A percentile compares a stretch with the other conserved stretches of the same genome.
Evolutionary conservation across 2,797 vertebrate genomes (phyloP).

Genomic region (Acanthornis magna): DNA sequence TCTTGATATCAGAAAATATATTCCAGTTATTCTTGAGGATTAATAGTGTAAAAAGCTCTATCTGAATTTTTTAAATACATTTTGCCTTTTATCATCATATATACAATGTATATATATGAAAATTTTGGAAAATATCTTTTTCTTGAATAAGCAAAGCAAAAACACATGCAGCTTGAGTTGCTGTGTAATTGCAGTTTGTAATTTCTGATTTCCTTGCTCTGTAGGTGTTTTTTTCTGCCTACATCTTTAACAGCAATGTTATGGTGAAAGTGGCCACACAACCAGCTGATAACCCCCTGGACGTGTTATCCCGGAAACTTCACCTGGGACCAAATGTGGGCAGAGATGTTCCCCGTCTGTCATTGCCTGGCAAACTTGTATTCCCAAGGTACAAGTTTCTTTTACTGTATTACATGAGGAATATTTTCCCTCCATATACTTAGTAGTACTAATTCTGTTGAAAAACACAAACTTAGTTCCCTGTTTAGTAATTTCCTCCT

Average conservation of each 20-base stretch:
- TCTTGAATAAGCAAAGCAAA: neutral
- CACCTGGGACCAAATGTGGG: conserved; percentile 94
- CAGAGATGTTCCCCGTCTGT: conserved; percentile 94
- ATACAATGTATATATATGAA: accelerated
- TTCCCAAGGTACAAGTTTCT: conserved; percentile 88
- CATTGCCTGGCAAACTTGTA: conserved; percentile 95
- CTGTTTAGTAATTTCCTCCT: neutral
- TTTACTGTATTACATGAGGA: neutral
- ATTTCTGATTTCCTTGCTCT: neutral
- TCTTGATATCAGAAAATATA: neutral
- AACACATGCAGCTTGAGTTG: neutral
- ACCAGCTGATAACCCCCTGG: conserved; percentile 96
- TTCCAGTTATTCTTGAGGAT: neutral
- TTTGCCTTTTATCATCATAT: neutral
- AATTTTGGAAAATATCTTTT: neutral
- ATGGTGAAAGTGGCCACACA: conserved; percentile 99
- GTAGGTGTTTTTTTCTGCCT: conserved; percentile 98
- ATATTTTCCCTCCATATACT: neutral
- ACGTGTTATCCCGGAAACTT: conserved; percentile 95
- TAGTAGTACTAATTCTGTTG: neutral
- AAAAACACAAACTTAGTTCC: neutral
- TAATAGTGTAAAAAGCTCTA: neutral
- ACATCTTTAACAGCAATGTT: conserved; percentile 99
- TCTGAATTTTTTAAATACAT: neutral
- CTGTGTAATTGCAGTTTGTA: neutral